Evolutionary conservation across 37 sponge, comb jelly and placozoan genomes (phyloP).

Genomic region (Agelas oroides): DNA sequence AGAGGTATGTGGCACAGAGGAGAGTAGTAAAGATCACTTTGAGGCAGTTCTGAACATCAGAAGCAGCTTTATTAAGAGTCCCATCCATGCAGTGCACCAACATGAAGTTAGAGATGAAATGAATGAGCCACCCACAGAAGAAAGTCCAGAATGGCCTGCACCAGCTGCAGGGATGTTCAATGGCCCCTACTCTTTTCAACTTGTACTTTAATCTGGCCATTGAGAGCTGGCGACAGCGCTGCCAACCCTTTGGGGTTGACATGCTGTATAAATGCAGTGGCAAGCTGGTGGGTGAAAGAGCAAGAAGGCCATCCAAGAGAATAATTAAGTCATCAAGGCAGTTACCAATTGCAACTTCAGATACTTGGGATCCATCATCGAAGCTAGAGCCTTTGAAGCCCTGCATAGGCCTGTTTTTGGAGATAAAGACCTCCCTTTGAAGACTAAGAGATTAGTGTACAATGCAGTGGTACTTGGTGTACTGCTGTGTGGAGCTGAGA

Average conservation of each 20-base stretch:
- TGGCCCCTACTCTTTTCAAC: slow-evolving; percentile 13
- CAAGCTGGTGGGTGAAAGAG: slow-evolving; percentile 47
- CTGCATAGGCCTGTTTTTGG: not conserved
- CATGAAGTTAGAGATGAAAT: slow-evolving; percentile 3
- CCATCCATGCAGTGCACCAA: not conserved
- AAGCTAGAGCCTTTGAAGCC: slow-evolving; percentile 9
- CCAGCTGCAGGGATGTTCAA: not conserved
- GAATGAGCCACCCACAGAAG: slow-evolving; percentile 14
- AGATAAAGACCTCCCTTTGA: not conserved
- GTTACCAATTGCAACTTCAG: slow-evolving; percentile 30
- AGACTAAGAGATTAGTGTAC: slow-evolving; percentile 30
- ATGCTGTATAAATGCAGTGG: slow-evolving; percentile 34
- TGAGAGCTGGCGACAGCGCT: not conserved
- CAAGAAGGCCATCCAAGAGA: not conserved
- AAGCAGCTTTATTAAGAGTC: not conserved
- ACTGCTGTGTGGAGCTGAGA: slow-evolving; percentile 25
- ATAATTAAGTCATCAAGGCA: not conserved
- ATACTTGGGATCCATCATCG: slow-evolving; percentile 33
- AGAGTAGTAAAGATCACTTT: slow-evolving; percentile 15
- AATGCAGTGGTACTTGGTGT: slow-evolving; percentile 1
- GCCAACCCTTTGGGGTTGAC: not conserved
- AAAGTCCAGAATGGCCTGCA: slow-evolving; percentile 9
- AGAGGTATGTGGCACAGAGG: slow-evolving; percentile 33
- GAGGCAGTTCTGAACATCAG: slow-evolving; percentile 7
- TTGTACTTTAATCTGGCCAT: not conserved